Evolutionary conservation across 1,140 invertebrate genomes (phyloP).

Genomic region (Dreissena polymorpha): DNA sequence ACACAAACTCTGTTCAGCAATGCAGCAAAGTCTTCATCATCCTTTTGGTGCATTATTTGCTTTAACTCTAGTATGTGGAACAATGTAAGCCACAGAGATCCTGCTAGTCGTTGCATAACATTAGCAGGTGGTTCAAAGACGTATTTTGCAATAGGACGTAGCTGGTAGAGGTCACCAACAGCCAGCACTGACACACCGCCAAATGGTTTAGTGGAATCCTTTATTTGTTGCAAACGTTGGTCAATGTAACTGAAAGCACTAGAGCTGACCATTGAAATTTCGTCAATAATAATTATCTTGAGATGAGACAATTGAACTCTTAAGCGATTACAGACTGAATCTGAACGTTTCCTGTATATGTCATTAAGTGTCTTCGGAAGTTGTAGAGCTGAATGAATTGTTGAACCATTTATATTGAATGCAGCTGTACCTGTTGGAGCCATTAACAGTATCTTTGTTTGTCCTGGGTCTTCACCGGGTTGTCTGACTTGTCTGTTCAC

Average conservation of each 20-base stretch:
- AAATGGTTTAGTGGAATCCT: conserved; percentile 49
- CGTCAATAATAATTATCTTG: conserved; percentile 61
- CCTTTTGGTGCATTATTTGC: conserved; percentile 39
- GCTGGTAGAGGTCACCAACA: conserved; percentile 54
- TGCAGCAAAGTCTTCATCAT: no score
- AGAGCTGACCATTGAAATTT: conserved; percentile 61
- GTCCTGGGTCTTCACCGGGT: conserved; percentile 25
- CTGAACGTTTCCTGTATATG: conserved; percentile 31
- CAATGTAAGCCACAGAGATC: conserved; percentile 22
- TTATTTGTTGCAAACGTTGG: conserved; percentile 58
- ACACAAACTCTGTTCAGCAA: no score
- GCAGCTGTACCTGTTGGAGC: conserved; percentile 59
- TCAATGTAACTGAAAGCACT: conserved; percentile 56
- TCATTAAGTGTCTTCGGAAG: conserved; percentile 37
- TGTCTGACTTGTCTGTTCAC: conserved; percentile 20
- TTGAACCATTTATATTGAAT: conserved; percentile 43
- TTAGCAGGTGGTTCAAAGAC: conserved; percentile 20
- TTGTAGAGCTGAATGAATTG: conserved; percentile 40
- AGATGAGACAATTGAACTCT: conserved; percentile 31
- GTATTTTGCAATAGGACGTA: conserved; percentile 41
- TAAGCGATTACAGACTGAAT: conserved; percentile 29
- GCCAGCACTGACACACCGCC: conserved; percentile 59
- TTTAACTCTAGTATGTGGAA: conserved; percentile 23
- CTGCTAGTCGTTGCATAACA: conserved; percentile 34
- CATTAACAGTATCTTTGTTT: conserved; percentile 29